Base-by-base conservation (phyloP, 2,797 vertebrate genomes). In the Iguana delicatissima region DNA sequence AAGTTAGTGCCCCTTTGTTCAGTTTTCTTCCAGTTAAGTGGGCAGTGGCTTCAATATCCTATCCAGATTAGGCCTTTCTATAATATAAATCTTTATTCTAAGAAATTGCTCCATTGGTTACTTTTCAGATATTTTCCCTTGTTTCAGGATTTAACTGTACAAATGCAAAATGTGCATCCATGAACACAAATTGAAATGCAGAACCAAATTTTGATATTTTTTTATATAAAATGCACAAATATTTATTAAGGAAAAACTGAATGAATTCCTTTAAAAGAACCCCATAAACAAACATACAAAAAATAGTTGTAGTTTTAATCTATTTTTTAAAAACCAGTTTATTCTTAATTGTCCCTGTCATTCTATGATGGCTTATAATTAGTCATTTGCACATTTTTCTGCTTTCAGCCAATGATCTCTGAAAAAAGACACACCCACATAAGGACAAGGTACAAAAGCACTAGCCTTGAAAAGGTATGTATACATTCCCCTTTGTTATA, bases 231-330 rank as follows among this genome's bases (percentile, higher is more conserved):
- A 69, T 73, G 46, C 80, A 85, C 4, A 80, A 57, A 32, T 79
- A 84, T 46, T 84, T 77, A 35, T n/a, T 79, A n/a, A 72, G 18
- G 2, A 9, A 69, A 88, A 72, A 0, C 14, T 67, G 67, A 69
- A 72, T 67, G 42, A 24, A 24, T 89, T 90, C 67, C 38, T 80
- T 90, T 73, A 26, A 88, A 88, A n/a, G 16, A n/a, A 82, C 80
- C 81, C 64, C 24, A 35, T 6, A 22, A 18, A 42, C 1, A 81
- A 76, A 77, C 42, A 42, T 42, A 42, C 42, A 93, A 80, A 89
- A 52, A 52, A 76, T 67, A 32, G 32, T 22, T 80, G 50, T 26
- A 38, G 29, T 7, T 62, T 32, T 85, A 9, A 24, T 84, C 18
- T 80, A 32, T 55, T 8, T 69, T 84, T 57, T 42, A 46, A 81